These are phyloP conservation scores for Stictocephala bisonia DNA, from an alignment of 2,888 invertebrate genomes.

Conservation along the genomic window DNA sequence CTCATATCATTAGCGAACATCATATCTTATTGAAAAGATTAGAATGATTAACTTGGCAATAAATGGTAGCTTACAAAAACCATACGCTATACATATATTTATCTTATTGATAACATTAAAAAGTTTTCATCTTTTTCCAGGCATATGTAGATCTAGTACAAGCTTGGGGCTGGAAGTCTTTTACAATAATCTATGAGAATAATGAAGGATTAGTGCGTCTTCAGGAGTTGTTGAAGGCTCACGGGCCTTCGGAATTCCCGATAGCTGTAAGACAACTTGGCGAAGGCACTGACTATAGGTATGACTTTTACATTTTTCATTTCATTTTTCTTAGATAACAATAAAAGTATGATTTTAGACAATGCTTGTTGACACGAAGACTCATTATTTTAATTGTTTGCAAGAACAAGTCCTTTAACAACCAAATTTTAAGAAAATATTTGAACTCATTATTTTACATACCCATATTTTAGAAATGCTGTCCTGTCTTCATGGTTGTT, in stretches of 20 bases:
- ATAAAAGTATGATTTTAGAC: too few species aligned
- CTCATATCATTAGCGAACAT: neutral
- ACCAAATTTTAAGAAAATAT: too few species aligned
- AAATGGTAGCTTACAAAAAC: too few species aligned
- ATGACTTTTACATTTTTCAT: too few species aligned
- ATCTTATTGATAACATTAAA: neutral
- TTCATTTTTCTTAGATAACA: too few species aligned
- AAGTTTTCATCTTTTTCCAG: constrained; percentile 65
- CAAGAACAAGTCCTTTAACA: too few species aligned
- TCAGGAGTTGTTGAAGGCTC: constrained; percentile 89
- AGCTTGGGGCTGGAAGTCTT: constrained; percentile 94
- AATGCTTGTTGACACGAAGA: too few species aligned
- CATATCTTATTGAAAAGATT: neutral
- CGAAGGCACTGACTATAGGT: constrained; percentile 89
- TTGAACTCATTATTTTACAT: too few species aligned
- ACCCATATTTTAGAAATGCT: too few species aligned
- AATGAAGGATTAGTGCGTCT: constrained; percentile 91
- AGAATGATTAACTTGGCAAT: neutral
- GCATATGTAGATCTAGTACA: constrained; percentile 92
- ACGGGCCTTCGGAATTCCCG: constrained; percentile 85
- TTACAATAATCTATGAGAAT: constrained; percentile 96
- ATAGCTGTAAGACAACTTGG: constrained; percentile 87
- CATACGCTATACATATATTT: neutral
- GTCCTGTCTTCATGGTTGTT: too few species aligned
- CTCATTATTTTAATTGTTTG: too few species aligned